These are phyloP conservation scores for Ellobius talpinus DNA, from an alignment of 2,113 vertebrate species.

Conservation along the genomic window DNA sequence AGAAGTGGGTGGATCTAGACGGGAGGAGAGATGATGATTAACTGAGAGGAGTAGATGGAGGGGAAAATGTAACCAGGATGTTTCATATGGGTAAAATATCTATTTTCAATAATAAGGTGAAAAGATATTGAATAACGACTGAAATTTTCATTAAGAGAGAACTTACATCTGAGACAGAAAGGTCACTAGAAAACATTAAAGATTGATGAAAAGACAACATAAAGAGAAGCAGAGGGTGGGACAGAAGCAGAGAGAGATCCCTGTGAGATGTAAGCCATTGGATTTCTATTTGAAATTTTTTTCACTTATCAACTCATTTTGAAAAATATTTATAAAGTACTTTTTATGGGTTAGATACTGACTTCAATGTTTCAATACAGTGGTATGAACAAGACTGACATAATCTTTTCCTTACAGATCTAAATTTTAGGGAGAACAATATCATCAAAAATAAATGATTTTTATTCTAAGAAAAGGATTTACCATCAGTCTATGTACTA, in stretches of 20 bases:
- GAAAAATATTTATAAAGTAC: neutral
- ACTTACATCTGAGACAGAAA: neutral
- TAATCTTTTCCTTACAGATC: neutral
- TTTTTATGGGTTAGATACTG: neutral
- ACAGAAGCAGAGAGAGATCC: accelerated
- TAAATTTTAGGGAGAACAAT: neutral
- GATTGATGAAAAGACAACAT: neutral
- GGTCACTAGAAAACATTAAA: neutral
- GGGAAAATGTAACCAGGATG: neutral
- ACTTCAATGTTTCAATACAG: neutral
- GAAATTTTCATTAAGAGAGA: neutral
- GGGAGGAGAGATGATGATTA: neutral
- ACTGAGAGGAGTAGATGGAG: neutral
- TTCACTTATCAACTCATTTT: neutral
- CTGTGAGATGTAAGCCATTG: neutral
- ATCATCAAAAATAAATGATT: neutral
- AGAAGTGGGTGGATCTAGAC: neutral
- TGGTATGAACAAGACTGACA: neutral
- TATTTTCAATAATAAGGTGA: neutral
- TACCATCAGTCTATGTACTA: neutral
- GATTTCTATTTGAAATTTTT: neutral
- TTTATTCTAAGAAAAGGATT: neutral
- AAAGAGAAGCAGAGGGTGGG: neutral
- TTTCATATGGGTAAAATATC: neutral
- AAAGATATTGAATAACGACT: neutral